Base-by-base conservation (phyloP, 2,888 invertebrate species). In the Lepidocyrtoides sp. region DNA sequence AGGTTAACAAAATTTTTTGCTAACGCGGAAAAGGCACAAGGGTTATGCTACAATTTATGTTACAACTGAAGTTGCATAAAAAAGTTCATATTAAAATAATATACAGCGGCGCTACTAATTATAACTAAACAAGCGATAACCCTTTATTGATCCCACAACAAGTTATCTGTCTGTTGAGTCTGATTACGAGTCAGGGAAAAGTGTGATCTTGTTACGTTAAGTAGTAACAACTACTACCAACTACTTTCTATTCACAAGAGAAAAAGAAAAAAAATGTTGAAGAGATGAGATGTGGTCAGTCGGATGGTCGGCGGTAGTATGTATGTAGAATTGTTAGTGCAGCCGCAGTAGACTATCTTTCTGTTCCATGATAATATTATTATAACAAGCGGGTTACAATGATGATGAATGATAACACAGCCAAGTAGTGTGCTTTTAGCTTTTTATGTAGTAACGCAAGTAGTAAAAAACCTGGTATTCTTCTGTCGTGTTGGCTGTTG, bases 11-110 rank as follows among this genome's bases (percentile, higher is more conserved):
- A 54, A 14, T 54, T 54, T 54, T 54, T 54, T 54, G 3, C 32
- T 32, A 32, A 66, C 66, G 66, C 32, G 32, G 32, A 32, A 32
- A 66, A 66, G 66, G 66, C 66, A 66, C 66, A 20, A 32, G 29
- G 32, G n/a, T 48, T 10, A 10, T 48, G 48, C 3, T 48, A 2
- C 14, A n/a, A 17, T 17, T 54, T 54, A 66, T 10, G 26, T 63
- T n/a, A n/a, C n/a, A n/a, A n/a, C n/a, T n/a, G n/a, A n/a, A n/a
- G n/a, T n/a, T n/a, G n/a, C n/a, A n/a, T n/a, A n/a, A n/a, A n/a
- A n/a, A n/a, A n/a, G n/a, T n/a, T n/a, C n/a, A n/a, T n/a, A n/a
- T n/a, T n/a, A n/a, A n/a, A n/a, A n/a, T n/a, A n/a, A 29, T 2
- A 29, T 14, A 29, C 2, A 29, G n/a, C 3, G n/a, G 54, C 17